Percentiles rank a stretch among this genome's conserved stretches.
Evolutionary conservation across 1,140 invertebrate species (phyloP).

Genomic region (Nautilus pompilius): DNA sequence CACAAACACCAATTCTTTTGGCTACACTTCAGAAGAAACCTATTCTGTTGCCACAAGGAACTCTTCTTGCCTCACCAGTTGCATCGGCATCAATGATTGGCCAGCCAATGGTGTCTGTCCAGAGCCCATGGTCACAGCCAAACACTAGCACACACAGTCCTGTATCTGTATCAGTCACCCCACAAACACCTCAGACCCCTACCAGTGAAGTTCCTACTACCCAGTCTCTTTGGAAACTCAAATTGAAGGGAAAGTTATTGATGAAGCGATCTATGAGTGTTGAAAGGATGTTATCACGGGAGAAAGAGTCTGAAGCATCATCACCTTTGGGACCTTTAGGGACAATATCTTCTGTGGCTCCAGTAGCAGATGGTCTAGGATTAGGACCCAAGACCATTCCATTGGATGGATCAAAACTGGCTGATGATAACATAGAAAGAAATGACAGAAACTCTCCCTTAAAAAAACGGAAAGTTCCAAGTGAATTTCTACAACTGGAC

Average conservation of each 20-base stretch:
- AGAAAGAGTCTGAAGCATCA: not conserved
- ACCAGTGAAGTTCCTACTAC: not conserved
- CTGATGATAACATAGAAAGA: not conserved
- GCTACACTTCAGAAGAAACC: not conserved
- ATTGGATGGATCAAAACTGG: not conserved
- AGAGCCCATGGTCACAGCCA: slow-evolving; percentile 1
- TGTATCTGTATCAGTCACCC: slow-evolving; percentile 4
- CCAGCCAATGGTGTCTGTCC: slow-evolving; percentile 23
- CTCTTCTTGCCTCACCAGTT: slow-evolving; percentile 1
- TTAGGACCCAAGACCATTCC: too few species aligned
- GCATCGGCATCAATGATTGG: slow-evolving; percentile 15
- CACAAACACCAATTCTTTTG: not conserved
- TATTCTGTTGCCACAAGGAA: not conserved
- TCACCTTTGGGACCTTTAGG: too few species aligned
- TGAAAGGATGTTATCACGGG: slow-evolving; percentile 15
- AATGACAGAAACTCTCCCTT: slow-evolving; percentile 1
- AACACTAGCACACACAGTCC: slow-evolving; percentile 7
- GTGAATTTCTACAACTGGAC: not conserved
- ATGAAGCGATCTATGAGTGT: slow-evolving; percentile 49
- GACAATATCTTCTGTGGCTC: too few species aligned
- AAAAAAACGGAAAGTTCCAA: slow-evolving; percentile 1
- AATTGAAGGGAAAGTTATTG: slow-evolving; percentile 41
- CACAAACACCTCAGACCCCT: slow-evolving; percentile 12
- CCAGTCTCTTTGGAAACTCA: slow-evolving; percentile 19
- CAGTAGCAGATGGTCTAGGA: too few species aligned